Evolutionary conservation across 2,797 vertebrate genomes (phyloP), one percentile per base, ranked within the genome.

Genomic region (Crenichthys baileyi): DNA sequence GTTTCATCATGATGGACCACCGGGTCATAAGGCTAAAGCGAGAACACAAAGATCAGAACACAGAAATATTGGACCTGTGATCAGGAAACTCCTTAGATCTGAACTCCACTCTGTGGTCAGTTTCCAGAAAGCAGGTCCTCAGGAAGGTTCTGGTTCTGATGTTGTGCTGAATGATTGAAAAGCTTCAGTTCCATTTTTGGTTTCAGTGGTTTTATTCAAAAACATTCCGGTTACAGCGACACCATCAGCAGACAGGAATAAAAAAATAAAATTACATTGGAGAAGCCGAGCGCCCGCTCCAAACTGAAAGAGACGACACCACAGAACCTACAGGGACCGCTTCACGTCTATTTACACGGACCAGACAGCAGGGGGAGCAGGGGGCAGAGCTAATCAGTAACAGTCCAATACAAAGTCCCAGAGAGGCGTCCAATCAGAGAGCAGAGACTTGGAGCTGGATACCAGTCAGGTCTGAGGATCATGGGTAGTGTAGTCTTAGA

Each of bases 191-290:
- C 13, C 1, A 6, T 3, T 41, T 41, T 16, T n/a, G 72, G 44
- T 79, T 83, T 82, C 24, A 85, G 63, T 75, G n/a, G 39, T 76
- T 93, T 95, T 93, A 94, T 93, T 94, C 81, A 91, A 93, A 94
- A 95, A 94, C 88, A 88, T 78, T 89, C 72, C 68, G 81, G 80
- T 90, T 84, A 94, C 89, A 91, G 80, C 82, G 81, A 86, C 80
- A 93, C 82, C 5, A 75, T 74, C 77, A 80, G 51, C 84, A 86
- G 76, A 92, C 89, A 80, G 86, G 83, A 90, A 91, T 89, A 93
- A 88, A 94, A 94, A 92, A 93, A 91, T 87, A 85, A 91, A 92
- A 91, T 76, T 16, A 79, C 79, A 24, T 55, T 46, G 8, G 24
- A 46, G 60, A 22, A 58, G 29, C 58, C 41, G 48, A 39, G 63